These are phyloP conservation scores for Caenorhabditis sp. DNA, from an alignment of 2,888 invertebrate genomes.

Conservation along the genomic window DNA sequence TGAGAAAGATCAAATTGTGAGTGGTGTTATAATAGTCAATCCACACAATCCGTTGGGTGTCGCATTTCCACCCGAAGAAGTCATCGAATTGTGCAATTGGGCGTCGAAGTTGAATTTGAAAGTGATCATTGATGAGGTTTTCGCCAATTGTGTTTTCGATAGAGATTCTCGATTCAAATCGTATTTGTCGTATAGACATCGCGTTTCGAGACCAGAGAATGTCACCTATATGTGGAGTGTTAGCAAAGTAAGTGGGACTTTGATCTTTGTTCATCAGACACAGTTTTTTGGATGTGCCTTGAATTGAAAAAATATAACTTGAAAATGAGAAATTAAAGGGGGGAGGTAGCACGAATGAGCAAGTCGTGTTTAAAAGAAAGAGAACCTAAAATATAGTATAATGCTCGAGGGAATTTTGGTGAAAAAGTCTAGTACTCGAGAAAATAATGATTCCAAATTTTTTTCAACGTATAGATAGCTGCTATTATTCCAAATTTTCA, in stretches of 20 bases:
- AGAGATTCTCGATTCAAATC: slow-evolving; percentile 31
- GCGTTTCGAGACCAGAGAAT: slow-evolving; percentile 40
- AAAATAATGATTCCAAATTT: too few relatives aligned
- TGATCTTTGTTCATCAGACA: too few relatives aligned
- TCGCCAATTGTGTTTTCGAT: slow-evolving; percentile 49
- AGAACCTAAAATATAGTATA: too few relatives aligned
- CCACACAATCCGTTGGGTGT: slow-evolving; percentile 70
- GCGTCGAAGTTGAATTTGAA: slow-evolving; percentile 50
- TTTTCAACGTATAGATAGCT: too few relatives aligned
- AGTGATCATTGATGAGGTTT: slow-evolving; percentile 60
- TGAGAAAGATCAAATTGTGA: slow-evolving; percentile 55
- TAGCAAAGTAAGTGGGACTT: slow-evolving; percentile 67
- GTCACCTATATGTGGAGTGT: slow-evolving; percentile 67
- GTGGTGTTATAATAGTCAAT: slow-evolving; percentile 66
- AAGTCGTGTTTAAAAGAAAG: too few relatives aligned
- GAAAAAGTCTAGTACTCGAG: too few relatives aligned
- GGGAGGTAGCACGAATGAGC: too few relatives aligned
- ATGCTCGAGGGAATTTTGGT: too few relatives aligned
- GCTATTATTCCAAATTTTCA: too few relatives aligned
- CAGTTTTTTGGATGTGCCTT: too few relatives aligned
- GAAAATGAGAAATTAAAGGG: too few relatives aligned
- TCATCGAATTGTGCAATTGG: slow-evolving; percentile 64
- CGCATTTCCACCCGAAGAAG: slow-evolving; percentile 55
- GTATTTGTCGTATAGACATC: slow-evolving; percentile 50
- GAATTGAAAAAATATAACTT: too few relatives aligned